Evolutionary conservation across 64 coral and sea anemone species (phyloP), one percentile per base, ranked within the genome.

Genomic region (Pocillopora verrucosa): DNA sequence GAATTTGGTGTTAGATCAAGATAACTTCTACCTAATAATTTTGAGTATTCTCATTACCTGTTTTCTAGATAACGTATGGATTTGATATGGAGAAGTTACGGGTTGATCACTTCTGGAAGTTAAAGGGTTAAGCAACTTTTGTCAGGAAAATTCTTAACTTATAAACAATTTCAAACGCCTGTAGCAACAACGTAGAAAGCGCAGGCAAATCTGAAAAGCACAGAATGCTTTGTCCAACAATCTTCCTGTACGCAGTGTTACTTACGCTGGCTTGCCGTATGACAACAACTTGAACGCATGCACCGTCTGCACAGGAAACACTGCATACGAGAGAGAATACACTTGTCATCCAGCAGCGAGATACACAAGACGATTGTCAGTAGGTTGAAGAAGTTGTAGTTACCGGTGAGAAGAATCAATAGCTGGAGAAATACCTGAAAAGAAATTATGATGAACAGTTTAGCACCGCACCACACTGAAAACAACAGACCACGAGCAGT

Each of bases 331-430:
- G 88, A 91, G 2, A 91, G 74, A 20, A 97, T 94, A 25, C 65
- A 80, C 24, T 73, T 65, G n/a, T 95, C 96, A 56, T 98, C 96
- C 34, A 98, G 81, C n/a, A 98, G 74, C 41, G 90, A 87, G 17
- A 98, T 65, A 61, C 96, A 98, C 76, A 98, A 83, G 4, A 91
- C 91, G 12, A 98, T 92, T 13, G 96, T 98, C 75, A 98, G 84
- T 34, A 98, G 87, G 81, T 98, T 98, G 78, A 98, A 98, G 83
- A 98, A 98, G 64, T 98, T 98, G 88, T 98, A 98, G 58, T 95
- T 98, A 59, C 96, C 96, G 35, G 96, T 98, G 20, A 98, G 74
- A 63, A 98, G 87, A 22, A 98, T 98, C 62, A 98, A 87, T 25
- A 98, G 24, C 72, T 98, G 96, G 15, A 98, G 88, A 84, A 93